Evolutionary conservation across 1,140 invertebrate genomes (phyloP).

Genomic region (Solen grandis): DNA sequence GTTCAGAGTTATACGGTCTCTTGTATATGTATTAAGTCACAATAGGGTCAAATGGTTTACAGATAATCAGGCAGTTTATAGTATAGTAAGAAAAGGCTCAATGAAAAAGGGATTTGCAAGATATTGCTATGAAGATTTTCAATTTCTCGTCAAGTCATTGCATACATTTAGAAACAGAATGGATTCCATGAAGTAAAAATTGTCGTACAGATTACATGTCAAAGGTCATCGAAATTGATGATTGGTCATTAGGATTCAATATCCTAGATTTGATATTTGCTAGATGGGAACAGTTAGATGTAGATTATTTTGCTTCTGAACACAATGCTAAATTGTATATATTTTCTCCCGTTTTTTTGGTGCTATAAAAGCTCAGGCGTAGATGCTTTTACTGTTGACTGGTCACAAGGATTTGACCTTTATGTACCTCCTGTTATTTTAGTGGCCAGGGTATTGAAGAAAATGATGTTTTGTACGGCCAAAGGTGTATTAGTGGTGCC

Average conservation of each 20-base stretch:
- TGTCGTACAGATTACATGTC: slow-evolving; percentile 6
- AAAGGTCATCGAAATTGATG: slow-evolving; percentile 3
- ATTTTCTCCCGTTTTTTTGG: slow-evolving; percentile 6
- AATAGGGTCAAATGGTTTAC: slow-evolving; percentile 24
- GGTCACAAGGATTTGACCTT: not conserved
- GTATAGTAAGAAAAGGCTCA: slow-evolving; percentile 1
- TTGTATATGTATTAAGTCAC: not conserved
- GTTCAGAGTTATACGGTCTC: not conserved
- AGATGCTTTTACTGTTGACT: slow-evolving; percentile 18
- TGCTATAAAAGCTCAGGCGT: not conserved
- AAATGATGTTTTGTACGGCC: slow-evolving; percentile 19
- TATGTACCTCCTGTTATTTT: slow-evolving; percentile 30
- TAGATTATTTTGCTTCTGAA: slow-evolving; percentile 24
- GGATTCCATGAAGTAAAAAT: slow-evolving; percentile 8
- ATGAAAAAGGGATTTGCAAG: slow-evolving; percentile 24
- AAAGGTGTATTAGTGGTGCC: not conserved
- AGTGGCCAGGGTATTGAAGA: slow-evolving; percentile 6
- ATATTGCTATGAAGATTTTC: slow-evolving; percentile 30
- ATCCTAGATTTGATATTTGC: not conserved
- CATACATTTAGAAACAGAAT: slow-evolving; percentile 24
- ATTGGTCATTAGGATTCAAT: slow-evolving; percentile 4
- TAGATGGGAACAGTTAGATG: slow-evolving; percentile 1
- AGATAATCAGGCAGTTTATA: slow-evolving; percentile 8
- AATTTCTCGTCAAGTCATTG: not conserved
- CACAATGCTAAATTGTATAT: slow-evolving; percentile 27